Base-by-base conservation (phyloP, 64 coral and sea anemone genomes). In the Porites lutea region DNA sequence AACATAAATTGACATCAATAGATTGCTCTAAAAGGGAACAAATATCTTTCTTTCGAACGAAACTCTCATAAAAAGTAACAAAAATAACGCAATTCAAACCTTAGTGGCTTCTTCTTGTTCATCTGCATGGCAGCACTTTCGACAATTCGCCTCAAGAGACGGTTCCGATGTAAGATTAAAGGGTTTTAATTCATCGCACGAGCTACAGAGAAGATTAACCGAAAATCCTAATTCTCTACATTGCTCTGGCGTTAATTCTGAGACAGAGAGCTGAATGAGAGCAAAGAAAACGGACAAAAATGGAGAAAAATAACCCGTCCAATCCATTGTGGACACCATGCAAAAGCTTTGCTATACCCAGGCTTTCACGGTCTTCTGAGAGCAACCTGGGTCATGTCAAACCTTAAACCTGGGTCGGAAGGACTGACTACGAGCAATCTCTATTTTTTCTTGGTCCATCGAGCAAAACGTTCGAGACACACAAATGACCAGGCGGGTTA, bases 191-290 rank as follows among this genome's bases (percentile, higher is more conserved):
- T 93, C 94, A 74, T 99, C 94, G 53, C 97, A 99, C 8, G 97
- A 94, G n/a, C 97, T 95, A 86, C 97, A 99, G 6, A 99, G 88
- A 22, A 99, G 73, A 75, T 99, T 96, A 2, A 92, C 81, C 6
- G 97, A 96, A 74, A 96, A 61, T 14, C 97, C 97, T n/a, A 99
- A 62, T 43, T 93, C 91, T 91, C 95, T 90, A 59, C 97, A 99
- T 88, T 94, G 74, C 14, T 99, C 97, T 58, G 94, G 92, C 15
- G 97, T 91, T 7, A 99, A 58, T 89, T 99, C 93, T 61, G 78
- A 78, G 48, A 75, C 78, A 10, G 91, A 21, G 48, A 89, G 72
- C 47, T 92, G 91, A 85, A 99, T 84, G 22, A 99, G 59, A 11
- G 92, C 73, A 19, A 99, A 86, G 79, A 99, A 85, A 92, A 99